phyloP scores from a whole-genome alignment of 2,888 invertebrate genomes.

The Tortrix viridana region DNA sequence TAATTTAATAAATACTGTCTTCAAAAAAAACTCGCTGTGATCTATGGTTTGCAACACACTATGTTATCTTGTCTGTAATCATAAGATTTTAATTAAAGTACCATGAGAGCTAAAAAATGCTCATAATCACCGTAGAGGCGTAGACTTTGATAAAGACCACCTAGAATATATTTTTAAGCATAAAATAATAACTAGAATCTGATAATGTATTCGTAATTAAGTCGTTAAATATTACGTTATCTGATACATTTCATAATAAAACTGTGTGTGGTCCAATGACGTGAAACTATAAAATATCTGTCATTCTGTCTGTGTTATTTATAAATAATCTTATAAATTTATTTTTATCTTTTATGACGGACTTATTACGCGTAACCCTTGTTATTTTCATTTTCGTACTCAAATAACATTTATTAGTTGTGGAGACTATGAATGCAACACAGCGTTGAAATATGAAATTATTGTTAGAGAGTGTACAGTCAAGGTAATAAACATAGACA shows the following conservation, averaged over 20 bases:
- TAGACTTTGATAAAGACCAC: slow-evolving; percentile 9
- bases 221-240: slow-evolving; percentile 23
- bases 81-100: no score
- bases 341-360: slow-evolving; percentile 6
- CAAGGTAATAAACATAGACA: no score
- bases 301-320: background rate
- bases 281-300: slow-evolving; percentile 17
- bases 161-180: background rate
- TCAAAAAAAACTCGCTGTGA: no score
- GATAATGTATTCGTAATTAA: slow-evolving; percentile 19
- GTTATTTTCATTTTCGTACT: slow-evolving; percentile 5
- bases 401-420: slow-evolving; percentile 14
- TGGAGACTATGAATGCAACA: slow-evolving; percentile 2
- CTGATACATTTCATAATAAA: slow-evolving; percentile 30
- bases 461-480: background rate
- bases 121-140: no score
- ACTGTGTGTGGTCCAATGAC: slow-evolving; percentile 31
- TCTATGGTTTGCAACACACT: no score
- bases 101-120: no score
- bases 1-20: no score
- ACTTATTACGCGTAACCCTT: background rate
- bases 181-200: slow-evolving; percentile 1
- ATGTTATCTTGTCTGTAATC: no score
- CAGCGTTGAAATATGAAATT: background rate
- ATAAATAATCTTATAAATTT: background rate